Conservation (phyloP, 1,140 invertebrate species). For the Pentalonia nigronervosa region DNA sequence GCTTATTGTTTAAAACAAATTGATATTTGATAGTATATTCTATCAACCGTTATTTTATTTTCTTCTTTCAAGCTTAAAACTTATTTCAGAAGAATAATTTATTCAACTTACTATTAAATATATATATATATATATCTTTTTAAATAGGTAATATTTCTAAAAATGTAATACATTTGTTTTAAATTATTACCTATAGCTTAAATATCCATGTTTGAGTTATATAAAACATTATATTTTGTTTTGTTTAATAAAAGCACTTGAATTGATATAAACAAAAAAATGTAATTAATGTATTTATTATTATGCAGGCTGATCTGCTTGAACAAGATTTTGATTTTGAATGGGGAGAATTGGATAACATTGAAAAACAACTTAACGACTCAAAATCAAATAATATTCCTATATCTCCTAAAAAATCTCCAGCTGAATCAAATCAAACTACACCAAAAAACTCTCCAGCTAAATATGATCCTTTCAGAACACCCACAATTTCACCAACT, state of each 20-base stretch:
- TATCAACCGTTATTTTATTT: neutral
- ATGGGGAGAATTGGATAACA: constrained; percentile 29
- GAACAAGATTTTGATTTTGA: constrained; percentile 49
- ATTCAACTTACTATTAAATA: no score
- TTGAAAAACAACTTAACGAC: constrained; percentile 22
- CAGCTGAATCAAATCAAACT: neutral
- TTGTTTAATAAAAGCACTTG: neutral
- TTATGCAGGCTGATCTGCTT: neutral
- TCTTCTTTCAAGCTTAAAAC: neutral
- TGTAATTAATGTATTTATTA: neutral
- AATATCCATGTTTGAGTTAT: neutral
- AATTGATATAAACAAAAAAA: neutral
- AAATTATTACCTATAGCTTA: neutral
- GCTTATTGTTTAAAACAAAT: no score
- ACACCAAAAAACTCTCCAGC: neutral
- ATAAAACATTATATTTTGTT: neutral
- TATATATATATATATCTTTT: neutral
- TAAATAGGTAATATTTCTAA: neutral
- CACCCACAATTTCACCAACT: neutral
- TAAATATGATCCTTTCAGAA: neutral
- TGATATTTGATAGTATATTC: neutral
- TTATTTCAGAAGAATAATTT: no score
- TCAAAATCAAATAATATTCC: neutral
- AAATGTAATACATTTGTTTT: neutral
- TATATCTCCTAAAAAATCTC: constrained; percentile 6